phyloP scores from a whole-genome alignment of 2,113 vertebrate species.

The Oncorhynchus mykiss region DNA sequence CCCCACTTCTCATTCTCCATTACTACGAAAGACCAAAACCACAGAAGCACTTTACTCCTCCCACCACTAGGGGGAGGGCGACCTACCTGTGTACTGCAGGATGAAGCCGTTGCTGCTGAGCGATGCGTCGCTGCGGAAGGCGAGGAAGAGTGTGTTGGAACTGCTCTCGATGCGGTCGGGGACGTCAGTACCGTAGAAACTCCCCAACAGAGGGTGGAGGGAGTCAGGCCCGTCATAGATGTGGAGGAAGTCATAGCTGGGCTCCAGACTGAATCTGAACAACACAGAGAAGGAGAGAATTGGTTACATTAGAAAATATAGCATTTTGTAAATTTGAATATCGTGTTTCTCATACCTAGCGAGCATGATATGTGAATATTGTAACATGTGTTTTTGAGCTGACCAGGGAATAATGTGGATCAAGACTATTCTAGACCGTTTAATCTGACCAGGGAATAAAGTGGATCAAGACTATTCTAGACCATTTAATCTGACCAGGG shows the following conservation, averaged over 20 bases:
- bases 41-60: not conserved
- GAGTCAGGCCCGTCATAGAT: slow-evolving; percentile 95
- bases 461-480: too few species aligned
- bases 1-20: too few species aligned
- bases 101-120: slow-evolving; percentile 94
- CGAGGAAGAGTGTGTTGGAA: slow-evolving; percentile 93
- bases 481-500: too few species aligned
- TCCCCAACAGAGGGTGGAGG: slow-evolving; percentile 90
- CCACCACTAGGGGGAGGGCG: not conserved
- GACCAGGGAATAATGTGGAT: too few species aligned
- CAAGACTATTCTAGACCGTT: too few species aligned
- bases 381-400: too few species aligned
- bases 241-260: slow-evolving; percentile 96
- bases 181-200: slow-evolving; percentile 90
- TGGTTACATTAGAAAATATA: too few species aligned
- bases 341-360: too few species aligned
- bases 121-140: slow-evolving; percentile 92
- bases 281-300: not conserved
- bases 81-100: slow-evolving; percentile 90
- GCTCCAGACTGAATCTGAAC: slow-evolving; percentile 92
- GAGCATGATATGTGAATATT: too few species aligned
- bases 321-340: too few species aligned
- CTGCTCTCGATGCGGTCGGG: slow-evolving; percentile 94
- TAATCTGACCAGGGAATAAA: too few species aligned
- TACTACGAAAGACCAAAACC: not conserved